Evolutionary conservation across 2,113 vertebrate genomes (phyloP).

Genomic region (Tamias sibiricus): DNA sequence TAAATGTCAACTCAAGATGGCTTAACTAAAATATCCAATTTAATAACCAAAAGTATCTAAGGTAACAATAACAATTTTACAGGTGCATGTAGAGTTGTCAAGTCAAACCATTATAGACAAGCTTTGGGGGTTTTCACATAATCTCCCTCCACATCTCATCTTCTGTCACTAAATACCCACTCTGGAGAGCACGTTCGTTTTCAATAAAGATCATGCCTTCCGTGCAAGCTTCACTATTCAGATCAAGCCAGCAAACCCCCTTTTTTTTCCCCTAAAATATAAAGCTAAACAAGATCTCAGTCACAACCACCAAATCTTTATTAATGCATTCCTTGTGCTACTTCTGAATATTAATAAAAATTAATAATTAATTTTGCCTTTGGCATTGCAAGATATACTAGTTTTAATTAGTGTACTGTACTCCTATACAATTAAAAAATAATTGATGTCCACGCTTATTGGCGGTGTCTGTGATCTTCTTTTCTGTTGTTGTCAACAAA

Average conservation of each 20-base stretch:
- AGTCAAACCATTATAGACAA: slow-evolving; percentile 71
- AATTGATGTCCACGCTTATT: slow-evolving; percentile 98
- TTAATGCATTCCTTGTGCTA: slow-evolving; percentile 99
- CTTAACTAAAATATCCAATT: slow-evolving; percentile 80
- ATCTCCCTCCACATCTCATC: slow-evolving; percentile 52
- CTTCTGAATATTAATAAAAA: slow-evolving; percentile 99
- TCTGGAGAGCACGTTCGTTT: slow-evolving; percentile 70
- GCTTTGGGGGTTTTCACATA: slow-evolving; percentile 58
- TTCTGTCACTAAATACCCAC: slow-evolving; percentile 69
- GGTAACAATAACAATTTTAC: slow-evolving; percentile 73
- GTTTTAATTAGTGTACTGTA: slow-evolving; percentile 99
- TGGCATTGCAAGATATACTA: slow-evolving; percentile 99
- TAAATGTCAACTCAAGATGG: slow-evolving; percentile 75
- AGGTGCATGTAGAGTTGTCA: slow-evolving; percentile 73
- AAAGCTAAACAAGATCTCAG: slow-evolving; percentile 93
- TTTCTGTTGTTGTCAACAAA: slow-evolving; percentile 97
- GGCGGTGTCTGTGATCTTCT: slow-evolving; percentile 95
- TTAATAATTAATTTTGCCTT: slow-evolving; percentile 99
- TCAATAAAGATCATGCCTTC: slow-evolving; percentile 76
- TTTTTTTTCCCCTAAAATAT: slow-evolving; percentile 84
- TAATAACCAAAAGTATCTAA: slow-evolving; percentile 76
- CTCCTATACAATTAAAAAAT: slow-evolving; percentile 99
- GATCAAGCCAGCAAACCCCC: slow-evolving; percentile 85
- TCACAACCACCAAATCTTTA: slow-evolving; percentile 96
- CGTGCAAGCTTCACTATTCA: slow-evolving; percentile 77